These are phyloP conservation scores for Atlantisia rogersi DNA, from an alignment of 2,113 vertebrate genomes.

Conservation along the genomic window DNA sequence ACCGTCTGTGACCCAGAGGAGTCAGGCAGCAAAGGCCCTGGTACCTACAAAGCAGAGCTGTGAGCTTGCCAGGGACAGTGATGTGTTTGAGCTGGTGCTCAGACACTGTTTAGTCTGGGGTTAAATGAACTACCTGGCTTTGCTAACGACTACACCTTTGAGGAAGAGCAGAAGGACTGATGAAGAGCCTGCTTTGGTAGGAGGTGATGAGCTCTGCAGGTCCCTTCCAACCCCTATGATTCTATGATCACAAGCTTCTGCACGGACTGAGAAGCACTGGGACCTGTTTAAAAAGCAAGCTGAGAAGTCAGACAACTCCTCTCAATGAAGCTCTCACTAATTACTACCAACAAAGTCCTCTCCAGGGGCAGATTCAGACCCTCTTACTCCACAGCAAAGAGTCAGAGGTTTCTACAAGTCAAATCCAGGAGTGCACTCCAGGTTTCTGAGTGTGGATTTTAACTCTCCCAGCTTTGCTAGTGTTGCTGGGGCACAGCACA, in stretches of 20 bases:
- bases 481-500: accelerated
- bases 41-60: no score
- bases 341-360: neutral
- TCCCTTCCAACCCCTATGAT: no score
- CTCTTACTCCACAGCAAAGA: neutral
- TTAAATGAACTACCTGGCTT: no score
- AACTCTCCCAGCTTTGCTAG: accelerated
- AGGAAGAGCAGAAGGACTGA: no score
- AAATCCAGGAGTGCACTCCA: accelerated
- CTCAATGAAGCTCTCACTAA: neutral
- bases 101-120: no score
- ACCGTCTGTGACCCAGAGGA: neutral
- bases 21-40: neutral
- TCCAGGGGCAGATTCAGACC: neutral
- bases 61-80: no score
- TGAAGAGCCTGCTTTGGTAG: no score
- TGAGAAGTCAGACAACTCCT: neutral
- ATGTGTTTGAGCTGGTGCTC: no score
- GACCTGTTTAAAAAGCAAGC: neutral
- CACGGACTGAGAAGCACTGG: neutral
- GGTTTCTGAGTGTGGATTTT: accelerated
- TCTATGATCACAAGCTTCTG: neutral
- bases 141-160: no score
- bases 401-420: neutral
- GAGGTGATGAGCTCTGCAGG: no score